Conservation (phyloP, 2,888 invertebrate genomes). For the Rotaria sp. region DNA sequence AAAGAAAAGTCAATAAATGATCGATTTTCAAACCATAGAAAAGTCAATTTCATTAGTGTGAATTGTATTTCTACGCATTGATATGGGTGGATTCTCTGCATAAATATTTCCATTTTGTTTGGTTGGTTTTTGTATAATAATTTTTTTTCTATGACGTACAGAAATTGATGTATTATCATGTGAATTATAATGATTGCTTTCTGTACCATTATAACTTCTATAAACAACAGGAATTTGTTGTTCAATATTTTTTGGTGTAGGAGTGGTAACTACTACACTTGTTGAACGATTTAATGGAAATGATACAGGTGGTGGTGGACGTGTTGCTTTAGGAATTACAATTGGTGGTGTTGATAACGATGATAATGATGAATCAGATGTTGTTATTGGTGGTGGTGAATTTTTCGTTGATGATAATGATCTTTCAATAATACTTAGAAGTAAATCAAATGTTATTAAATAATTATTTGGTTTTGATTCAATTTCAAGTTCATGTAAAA, state of each 20-base stretch:
- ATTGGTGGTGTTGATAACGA: conserved; percentile 8
- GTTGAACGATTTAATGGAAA: conserved; percentile 6
- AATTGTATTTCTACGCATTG: neutral
- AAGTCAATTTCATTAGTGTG: conserved; percentile 1
- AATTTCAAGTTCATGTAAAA: neutral
- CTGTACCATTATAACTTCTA: neutral
- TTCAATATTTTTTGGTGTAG: neutral
- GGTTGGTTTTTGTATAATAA: neutral
- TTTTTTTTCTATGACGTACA: neutral
- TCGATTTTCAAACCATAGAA: neutral
- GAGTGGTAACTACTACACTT: neutral
- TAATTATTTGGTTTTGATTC: conserved; percentile 3
- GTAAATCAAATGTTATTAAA: neutral
- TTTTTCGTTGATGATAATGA: neutral
- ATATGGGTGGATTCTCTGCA: neutral
- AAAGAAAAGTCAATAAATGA: neutral
- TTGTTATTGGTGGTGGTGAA: neutral
- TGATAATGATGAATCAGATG: conserved; percentile 2
- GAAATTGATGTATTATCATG: neutral
- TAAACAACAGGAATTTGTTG: neutral
- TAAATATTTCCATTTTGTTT: conserved; percentile 12
- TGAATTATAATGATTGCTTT: neutral
- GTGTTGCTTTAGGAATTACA: no score
- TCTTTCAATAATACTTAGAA: neutral
- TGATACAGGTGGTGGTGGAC: no score